These are phyloP conservation scores for Taxidea taxus DNA, from an alignment of 2,113 vertebrate species.

Conservation along the genomic window DNA sequence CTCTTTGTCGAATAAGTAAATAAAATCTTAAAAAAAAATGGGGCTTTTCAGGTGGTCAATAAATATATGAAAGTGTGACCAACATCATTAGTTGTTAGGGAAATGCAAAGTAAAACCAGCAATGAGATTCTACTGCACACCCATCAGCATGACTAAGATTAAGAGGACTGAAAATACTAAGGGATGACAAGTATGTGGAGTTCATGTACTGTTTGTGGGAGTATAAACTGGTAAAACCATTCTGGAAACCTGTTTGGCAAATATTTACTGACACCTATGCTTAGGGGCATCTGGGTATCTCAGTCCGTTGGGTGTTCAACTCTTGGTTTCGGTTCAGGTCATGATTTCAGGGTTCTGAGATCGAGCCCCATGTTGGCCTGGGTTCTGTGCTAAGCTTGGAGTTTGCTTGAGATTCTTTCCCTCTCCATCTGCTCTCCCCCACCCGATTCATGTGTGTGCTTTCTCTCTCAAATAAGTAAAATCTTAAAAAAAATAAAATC, in stretches of 20 bases:
- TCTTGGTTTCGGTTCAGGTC: no score
- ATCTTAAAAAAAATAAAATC: background rate
- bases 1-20: no score
- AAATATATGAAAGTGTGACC: background rate
- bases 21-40: no score
- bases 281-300: background rate
- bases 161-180: background rate
- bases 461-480: no score
- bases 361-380: no score
- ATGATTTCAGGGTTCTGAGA: no score
- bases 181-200: background rate
- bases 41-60: background rate
- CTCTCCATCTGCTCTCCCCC: no score
- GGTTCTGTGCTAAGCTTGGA: no score
- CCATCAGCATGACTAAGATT: background rate
- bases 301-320: no score
- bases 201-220: background rate
- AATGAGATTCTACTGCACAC: background rate
- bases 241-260: background rate
- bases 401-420: no score
- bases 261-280: background rate
- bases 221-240: background rate
- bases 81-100: background rate
- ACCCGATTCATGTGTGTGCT: no score
- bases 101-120: background rate